Conservation (phyloP, 2,797 vertebrate species). For the Decapterus maruadsi region DNA sequence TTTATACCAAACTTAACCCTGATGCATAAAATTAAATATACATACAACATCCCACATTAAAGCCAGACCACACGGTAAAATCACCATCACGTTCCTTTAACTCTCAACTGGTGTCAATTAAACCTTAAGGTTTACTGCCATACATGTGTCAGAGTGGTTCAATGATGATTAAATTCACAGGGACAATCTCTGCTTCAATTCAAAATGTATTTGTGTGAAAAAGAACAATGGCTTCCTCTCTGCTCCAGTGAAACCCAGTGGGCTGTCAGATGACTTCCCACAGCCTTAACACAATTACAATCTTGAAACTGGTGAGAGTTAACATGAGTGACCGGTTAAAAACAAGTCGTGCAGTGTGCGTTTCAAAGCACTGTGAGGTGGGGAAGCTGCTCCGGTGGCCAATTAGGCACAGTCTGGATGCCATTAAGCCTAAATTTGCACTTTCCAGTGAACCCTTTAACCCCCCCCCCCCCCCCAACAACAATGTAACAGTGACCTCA, state of each 20-base stretch:
- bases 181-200: slow-evolving; percentile 22
- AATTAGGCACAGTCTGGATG: slow-evolving; percentile 60
- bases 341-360: slow-evolving; percentile 27
- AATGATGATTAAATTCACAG: slow-evolving; percentile 44
- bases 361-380: slow-evolving; percentile 53
- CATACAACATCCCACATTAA: neutral
- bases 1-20: too few species aligned
- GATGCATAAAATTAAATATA: neutral
- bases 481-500: slow-evolving; percentile 54
- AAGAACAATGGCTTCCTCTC: slow-evolving; percentile 36
- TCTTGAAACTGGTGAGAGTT: slow-evolving; percentile 18
- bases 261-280: slow-evolving; percentile 42
- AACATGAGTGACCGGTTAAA: slow-evolving; percentile 57
- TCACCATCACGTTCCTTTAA: slow-evolving; percentile 49
- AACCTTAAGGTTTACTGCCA: slow-evolving; percentile 33
- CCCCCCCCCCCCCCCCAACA: slow-evolving; percentile 11
- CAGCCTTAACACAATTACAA: slow-evolving; percentile 34
- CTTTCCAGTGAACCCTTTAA: slow-evolving; percentile 50
- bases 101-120: slow-evolving; percentile 61
- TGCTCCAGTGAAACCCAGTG: slow-evolving; percentile 51
- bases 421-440: slow-evolving; percentile 54
- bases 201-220: slow-evolving; percentile 39
- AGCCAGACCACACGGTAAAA: slow-evolving; percentile 44
- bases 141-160: slow-evolving; percentile 46
- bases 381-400: slow-evolving; percentile 57